phyloP scores from a whole-genome alignment of 2,888 invertebrate genomes.

The Zonitis immaculata region DNA sequence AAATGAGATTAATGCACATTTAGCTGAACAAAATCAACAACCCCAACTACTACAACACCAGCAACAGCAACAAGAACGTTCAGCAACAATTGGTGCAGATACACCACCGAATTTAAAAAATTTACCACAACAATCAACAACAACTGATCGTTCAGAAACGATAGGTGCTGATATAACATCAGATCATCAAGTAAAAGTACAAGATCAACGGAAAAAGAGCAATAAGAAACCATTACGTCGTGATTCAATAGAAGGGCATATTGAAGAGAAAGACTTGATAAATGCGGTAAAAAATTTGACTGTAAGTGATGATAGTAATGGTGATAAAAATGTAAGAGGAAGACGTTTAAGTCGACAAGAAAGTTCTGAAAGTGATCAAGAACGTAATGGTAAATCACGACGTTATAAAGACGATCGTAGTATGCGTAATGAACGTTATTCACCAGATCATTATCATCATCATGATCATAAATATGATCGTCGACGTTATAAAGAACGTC shows the following conservation, averaged over 20 bases:
- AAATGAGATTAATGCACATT: too few relatives aligned
- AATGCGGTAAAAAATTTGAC: conserved; percentile 42
- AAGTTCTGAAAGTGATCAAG: conserved; percentile 42
- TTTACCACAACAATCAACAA: conserved; percentile 13
- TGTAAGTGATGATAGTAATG: conserved; percentile 41
- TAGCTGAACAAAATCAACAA: too few relatives aligned
- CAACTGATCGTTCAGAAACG: conserved; percentile 34
- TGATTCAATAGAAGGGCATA: conserved; percentile 39
- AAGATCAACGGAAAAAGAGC: conserved; percentile 30
- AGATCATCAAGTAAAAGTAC: conserved; percentile 34
- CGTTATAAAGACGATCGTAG: too few relatives aligned
- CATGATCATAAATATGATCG: conserved; percentile 36
- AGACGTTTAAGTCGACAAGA: conserved; percentile 36
- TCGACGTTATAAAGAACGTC: conserved; percentile 48
- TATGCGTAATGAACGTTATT: conserved; percentile 33
- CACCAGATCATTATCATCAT: conserved; percentile 31
- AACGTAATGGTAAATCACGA: too few relatives aligned
- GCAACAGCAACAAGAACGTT: conserved; percentile 37
- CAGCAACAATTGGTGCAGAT: conserved; percentile 48
- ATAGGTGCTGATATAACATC: conserved; percentile 33
- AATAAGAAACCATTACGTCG: conserved; percentile 21
- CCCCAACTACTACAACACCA: conserved; percentile 32
- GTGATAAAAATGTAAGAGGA: conserved; percentile 20
- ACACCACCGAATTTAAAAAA: conserved; percentile 35
- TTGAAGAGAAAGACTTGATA: conserved; percentile 33